A percentile compares a stretch with the other conserved stretches of the same genome.
These are phyloP conservation scores for Agrenia bidenticulata DNA, from an alignment of 2,888 invertebrate genomes.

Conservation along the genomic window DNA sequence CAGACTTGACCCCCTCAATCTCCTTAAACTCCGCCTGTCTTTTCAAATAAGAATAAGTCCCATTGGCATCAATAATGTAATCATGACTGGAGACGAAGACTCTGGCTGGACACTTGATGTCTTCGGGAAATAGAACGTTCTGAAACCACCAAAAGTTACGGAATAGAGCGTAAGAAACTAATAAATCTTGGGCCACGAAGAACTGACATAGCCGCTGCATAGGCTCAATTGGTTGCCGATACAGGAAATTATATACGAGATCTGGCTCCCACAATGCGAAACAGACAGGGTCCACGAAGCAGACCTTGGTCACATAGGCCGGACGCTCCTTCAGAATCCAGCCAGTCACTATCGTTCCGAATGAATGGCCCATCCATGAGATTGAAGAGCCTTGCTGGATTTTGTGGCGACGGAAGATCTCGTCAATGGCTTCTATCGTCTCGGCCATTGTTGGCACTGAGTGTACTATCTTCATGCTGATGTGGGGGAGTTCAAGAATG, in stretches of 20 bases:
- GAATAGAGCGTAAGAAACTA: conserved; percentile 24
- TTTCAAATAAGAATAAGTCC: conserved; percentile 2
- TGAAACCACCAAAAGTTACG: conserved; percentile 29
- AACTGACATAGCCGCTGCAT: conserved; percentile 26
- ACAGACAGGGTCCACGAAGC: conserved; percentile 28
- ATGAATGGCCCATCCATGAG: conserved; percentile 17
- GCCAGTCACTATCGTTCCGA: conserved; percentile 17
- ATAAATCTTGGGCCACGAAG: conserved; percentile 28
- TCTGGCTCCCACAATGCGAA: conserved; percentile 32
- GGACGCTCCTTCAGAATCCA: conserved; percentile 26
- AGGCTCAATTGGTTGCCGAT: conserved; percentile 11
- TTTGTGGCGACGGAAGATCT: conserved; percentile 21
- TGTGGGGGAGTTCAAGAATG: conserved; percentile 23
- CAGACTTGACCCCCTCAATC: neutral
- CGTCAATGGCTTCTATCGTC: conserved; percentile 20
- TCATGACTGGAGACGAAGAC: conserved; percentile 24
- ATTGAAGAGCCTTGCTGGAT: conserved; percentile 7
- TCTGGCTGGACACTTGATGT: conserved; percentile 16
- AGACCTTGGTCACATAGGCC: conserved; percentile 11
- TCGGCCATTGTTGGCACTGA: conserved; percentile 24
- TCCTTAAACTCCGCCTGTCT: neutral
- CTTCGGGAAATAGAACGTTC: conserved; percentile 25
- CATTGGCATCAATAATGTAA: conserved; percentile 23
- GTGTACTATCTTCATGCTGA: conserved; percentile 19
- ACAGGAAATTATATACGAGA: conserved; percentile 27